Evolutionary conservation across 2,113 vertebrate genomes (phyloP), one percentile per base, ranked within the genome.

Genomic region (Catharus fuscescens): DNA sequence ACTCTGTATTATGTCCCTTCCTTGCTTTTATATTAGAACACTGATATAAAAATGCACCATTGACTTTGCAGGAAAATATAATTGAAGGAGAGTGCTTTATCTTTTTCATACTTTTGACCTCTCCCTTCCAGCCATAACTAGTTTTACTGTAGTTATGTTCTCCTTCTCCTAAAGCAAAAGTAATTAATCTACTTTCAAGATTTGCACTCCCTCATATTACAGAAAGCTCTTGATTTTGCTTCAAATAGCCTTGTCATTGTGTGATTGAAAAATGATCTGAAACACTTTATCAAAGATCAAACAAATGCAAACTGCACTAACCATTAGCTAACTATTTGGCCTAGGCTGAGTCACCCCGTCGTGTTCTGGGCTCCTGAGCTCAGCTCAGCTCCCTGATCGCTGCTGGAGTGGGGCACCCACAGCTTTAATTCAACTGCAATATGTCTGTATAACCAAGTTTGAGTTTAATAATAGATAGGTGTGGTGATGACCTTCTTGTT

Each of bases 241-340:
- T 92, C 4, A 2, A 87, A 82, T 45, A 34, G 54, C n/a, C 50
- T 79, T 65, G n/a, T 85, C 53, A 32, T 48, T 8, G 10, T 47
- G 34, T 34, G 56, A 90, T 65, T 92, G 73, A 95, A 95, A 95
- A 91, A 89, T 77, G 23, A 80, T 67, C 88, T 72, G 56, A 92
- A 84, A 81, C 36, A 8, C 54, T 82, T 94, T 87, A 91, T 93
- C 77, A 45, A 44, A 92, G 80, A 92, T 91, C 83, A 94, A 86
- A 91, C 44, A 91, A 78, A 82, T 5, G 8, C 62, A 80, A 90
- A 57, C 38, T 65, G 42, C 34, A 44, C 10, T 50, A 71, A 38
- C 21, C 15, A 54, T 87, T 86, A 64, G 44, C 48, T 36, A 45
- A 81, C 40, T 74, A 8, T 88, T 87, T 90, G 70, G 45, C 45